These are phyloP conservation scores for Eristalis intricaria DNA, from an alignment of 2,888 invertebrate species.

Conservation along the genomic window DNA sequence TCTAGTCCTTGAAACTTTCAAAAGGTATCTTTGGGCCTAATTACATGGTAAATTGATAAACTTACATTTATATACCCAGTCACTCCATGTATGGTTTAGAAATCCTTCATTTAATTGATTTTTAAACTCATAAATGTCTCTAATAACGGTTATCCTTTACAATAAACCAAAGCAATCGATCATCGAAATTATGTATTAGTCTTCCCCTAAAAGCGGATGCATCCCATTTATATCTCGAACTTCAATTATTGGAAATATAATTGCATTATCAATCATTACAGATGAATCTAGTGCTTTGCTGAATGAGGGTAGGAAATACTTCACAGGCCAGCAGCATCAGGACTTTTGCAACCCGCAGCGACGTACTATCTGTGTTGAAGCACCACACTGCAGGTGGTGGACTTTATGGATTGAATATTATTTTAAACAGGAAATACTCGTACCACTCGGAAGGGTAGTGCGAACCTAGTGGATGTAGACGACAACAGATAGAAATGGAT, in stretches of 20 bases:
- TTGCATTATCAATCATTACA: constrained; percentile 71
- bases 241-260: constrained; percentile 71
- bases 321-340: constrained; percentile 38
- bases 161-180: constrained; percentile 23
- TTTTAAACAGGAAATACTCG: constrained; percentile 64
- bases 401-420: constrained; percentile 49
- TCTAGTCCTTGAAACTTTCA: no score
- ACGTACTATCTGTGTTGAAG: constrained; percentile 13
- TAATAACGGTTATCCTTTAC: neutral
- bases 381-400: constrained; percentile 55
- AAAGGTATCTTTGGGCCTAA: no score
- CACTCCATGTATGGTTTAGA: no score
- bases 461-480: constrained; percentile 16
- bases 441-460: constrained; percentile 26
- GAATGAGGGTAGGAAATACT: constrained; percentile 26
- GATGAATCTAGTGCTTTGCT: constrained; percentile 34
- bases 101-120: no score
- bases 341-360: constrained; percentile 14
- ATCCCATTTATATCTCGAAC: constrained; percentile 58
- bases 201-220: constrained; percentile 41
- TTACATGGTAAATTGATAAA: no score
- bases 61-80: no score
- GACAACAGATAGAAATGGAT: constrained; percentile 58
- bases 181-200: constrained; percentile 24
- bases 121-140: neutral